These are phyloP conservation scores for Brachyptera putata DNA, from an alignment of 2,888 invertebrate genomes.

Conservation along the genomic window DNA sequence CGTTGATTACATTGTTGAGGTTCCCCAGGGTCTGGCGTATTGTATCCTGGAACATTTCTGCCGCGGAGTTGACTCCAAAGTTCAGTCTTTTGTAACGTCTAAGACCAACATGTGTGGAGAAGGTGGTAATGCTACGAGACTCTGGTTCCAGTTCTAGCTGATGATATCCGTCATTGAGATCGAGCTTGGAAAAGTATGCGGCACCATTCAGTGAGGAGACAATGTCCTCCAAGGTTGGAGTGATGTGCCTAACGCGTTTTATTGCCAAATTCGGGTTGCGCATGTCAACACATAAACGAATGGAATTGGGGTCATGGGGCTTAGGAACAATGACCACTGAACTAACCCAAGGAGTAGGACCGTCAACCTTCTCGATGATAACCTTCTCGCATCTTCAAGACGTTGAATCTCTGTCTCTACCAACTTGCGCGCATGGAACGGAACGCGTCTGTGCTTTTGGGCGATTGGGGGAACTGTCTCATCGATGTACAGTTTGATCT, in stretches of 20 bases:
- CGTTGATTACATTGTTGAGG: constrained; percentile 7
- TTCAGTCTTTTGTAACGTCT: background rate
- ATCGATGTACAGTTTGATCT: background rate
- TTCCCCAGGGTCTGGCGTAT: background rate
- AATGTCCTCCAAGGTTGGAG: constrained; percentile 5
- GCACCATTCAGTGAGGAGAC: constrained; percentile 3
- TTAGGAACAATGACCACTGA: constrained; percentile 8
- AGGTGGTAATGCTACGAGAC: background rate
- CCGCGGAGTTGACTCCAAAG: constrained; percentile 13
- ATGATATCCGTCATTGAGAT: constrained; percentile 7
- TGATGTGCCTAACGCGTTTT: constrained; percentile 3
- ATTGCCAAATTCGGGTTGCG: constrained; percentile 7
- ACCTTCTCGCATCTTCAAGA: constrained; percentile 3
- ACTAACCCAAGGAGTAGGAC: constrained; percentile 8
- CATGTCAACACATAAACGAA: constrained; percentile 12
- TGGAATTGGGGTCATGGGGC: background rate
- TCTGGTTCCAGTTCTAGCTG: constrained; percentile 3
- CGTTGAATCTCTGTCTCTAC: constrained; percentile 1
- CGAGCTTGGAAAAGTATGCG: background rate
- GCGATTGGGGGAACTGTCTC: constrained; percentile 1
- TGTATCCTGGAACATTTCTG: background rate
- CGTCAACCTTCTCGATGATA: constrained; percentile 4
- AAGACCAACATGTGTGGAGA: constrained; percentile 3
- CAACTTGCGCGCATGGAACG: constrained; percentile 1
- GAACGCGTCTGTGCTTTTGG: constrained; percentile 8